A percentile compares a stretch with the other conserved stretches of the same genome.
These are phyloP conservation scores for Speoplatyrhinus poulsoni DNA, from an alignment of 2,113 vertebrate species.

Conservation along the genomic window DNA sequence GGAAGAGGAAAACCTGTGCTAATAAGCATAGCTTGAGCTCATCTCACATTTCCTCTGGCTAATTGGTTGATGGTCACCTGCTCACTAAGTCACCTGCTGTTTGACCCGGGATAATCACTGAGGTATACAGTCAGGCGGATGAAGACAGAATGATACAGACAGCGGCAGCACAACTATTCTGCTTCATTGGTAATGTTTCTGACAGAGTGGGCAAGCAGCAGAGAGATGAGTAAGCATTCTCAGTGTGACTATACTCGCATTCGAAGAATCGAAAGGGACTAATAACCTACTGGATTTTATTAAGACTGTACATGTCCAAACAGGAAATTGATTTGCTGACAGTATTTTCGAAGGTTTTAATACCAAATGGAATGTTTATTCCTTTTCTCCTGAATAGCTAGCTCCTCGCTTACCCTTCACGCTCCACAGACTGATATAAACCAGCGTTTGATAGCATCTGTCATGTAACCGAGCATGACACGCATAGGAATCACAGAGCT, in stretches of 20 bases:
- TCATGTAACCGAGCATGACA: constrained; percentile 61
- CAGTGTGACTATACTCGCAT: constrained; percentile 65
- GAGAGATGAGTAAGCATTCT: constrained; percentile 69
- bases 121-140: constrained; percentile 54
- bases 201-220: constrained; percentile 68
- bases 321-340: constrained; percentile 68
- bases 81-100: constrained; percentile 61
- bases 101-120: constrained; percentile 63
- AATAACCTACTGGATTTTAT: constrained; percentile 64
- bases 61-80: constrained; percentile 67
- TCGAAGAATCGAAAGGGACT: constrained; percentile 57
- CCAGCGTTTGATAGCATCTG: constrained; percentile 62
- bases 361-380: constrained; percentile 69
- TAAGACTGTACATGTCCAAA: constrained; percentile 58
- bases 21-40: constrained; percentile 8
- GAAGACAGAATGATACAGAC: constrained; percentile 50
- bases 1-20: constrained; percentile 16
- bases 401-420: constrained; percentile 56
- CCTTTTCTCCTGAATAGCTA: constrained; percentile 42
- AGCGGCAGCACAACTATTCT: constrained; percentile 64
- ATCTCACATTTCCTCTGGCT: constrained; percentile 51
- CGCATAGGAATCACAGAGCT: constrained; percentile 58
- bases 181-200: constrained; percentile 66
- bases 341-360: constrained; percentile 56
- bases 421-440: constrained; percentile 57